Percentiles rank a stretch among this genome's conserved stretches.
These are phyloP conservation scores for Ypsolopha sequella DNA, from an alignment of 2,888 invertebrate genomes.

Conservation along the genomic window DNA sequence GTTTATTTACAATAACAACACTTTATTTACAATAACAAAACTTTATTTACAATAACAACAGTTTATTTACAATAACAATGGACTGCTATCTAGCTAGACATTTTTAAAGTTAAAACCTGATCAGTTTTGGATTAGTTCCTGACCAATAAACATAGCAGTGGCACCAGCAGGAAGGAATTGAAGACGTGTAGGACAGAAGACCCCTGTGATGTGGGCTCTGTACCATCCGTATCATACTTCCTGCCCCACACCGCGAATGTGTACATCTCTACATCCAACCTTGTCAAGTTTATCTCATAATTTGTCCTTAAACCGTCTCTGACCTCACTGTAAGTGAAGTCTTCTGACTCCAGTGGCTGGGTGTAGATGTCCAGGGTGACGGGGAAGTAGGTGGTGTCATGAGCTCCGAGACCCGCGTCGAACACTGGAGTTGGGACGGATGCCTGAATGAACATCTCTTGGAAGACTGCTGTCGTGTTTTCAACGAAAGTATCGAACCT, in stretches of 20 bases:
- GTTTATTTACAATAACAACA: no score
- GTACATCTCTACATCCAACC: constrained; percentile 38
- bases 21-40: no score
- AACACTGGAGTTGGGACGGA: constrained; percentile 38
- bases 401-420: constrained; percentile 23
- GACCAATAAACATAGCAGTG: neutral
- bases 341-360: constrained; percentile 49
- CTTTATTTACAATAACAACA: no score
- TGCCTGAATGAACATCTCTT: constrained; percentile 50
- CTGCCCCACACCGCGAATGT: constrained; percentile 67
- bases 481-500: constrained; percentile 52
- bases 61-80: no score
- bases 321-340: constrained; percentile 27
- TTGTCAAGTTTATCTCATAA: constrained; percentile 25
- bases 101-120: no score
- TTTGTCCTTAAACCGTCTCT: constrained; percentile 15
- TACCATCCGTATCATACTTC: constrained; percentile 50
- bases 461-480: constrained; percentile 49
- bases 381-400: constrained; percentile 53
- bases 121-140: neutral
- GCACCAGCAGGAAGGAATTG: constrained; percentile 4
- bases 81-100: no score
- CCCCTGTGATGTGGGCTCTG: constrained; percentile 27
- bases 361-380: constrained; percentile 57
- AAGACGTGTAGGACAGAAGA: neutral